Evolutionary conservation across 2,113 vertebrate species (phyloP).

Genomic region (Stegastes partitus): DNA sequence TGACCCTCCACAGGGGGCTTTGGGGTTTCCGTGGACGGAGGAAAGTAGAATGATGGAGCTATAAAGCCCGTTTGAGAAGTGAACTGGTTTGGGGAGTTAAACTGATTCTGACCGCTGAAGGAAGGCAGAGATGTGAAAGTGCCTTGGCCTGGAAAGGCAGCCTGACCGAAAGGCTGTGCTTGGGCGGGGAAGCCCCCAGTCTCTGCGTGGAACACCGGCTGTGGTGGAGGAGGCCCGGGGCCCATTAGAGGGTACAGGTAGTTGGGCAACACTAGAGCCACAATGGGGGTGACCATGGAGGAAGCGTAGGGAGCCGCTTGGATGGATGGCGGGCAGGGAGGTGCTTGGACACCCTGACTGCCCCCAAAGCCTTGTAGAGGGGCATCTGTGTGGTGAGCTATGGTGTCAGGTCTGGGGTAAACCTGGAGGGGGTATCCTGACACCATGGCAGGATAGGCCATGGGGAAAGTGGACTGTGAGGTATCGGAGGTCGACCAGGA

Average conservation of each 20-base stretch:
- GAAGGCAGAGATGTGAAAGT: slow-evolving; percentile 51
- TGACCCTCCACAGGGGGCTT: slow-evolving; percentile 71
- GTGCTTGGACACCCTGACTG: slow-evolving; percentile 74
- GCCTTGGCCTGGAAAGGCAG: slow-evolving; percentile 56
- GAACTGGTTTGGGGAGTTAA: slow-evolving; percentile 61
- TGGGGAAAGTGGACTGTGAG: slow-evolving; percentile 87
- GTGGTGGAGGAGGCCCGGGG: slow-evolving; percentile 72
- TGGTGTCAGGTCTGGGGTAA: slow-evolving; percentile 80
- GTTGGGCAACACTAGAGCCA: slow-evolving; percentile 91
- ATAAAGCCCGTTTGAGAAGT: slow-evolving; percentile 59
- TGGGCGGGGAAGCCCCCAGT: slow-evolving; percentile 73
- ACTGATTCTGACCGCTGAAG: slow-evolving; percentile 64
- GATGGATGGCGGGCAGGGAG: slow-evolving; percentile 68
- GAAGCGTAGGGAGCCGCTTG: slow-evolving; percentile 82
- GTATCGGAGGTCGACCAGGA: slow-evolving; percentile 91
- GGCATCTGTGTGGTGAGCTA: slow-evolving; percentile 64
- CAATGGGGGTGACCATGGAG: slow-evolving; percentile 87
- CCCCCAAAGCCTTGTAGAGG: slow-evolving; percentile 74
- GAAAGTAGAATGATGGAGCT: slow-evolving; percentile 76
- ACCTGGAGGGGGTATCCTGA: slow-evolving; percentile 89
- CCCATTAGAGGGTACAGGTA: slow-evolving; percentile 85
- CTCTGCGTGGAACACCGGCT: slow-evolving; percentile 77
- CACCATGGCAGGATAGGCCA: slow-evolving; percentile 87
- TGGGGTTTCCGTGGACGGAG: slow-evolving; percentile 70
- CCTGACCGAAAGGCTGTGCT: slow-evolving; percentile 45